Conservation (phyloP, 1,140 invertebrate species). For the Drosophila lini region DNA sequence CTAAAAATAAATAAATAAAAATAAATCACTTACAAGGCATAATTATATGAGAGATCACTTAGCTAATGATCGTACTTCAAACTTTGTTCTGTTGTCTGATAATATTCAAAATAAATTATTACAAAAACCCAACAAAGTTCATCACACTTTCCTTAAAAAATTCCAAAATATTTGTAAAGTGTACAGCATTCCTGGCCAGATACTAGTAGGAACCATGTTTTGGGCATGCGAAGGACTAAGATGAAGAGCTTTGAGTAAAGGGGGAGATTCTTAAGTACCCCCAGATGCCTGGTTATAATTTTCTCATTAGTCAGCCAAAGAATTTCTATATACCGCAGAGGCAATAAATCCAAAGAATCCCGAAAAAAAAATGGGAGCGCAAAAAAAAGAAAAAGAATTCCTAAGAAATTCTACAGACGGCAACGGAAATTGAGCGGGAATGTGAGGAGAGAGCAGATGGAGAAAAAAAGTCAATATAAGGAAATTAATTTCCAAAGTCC, state of each 20-base stretch:
- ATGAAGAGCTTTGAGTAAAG: conserved; percentile 29
- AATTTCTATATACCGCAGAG: conserved; percentile 55
- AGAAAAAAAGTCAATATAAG: conserved; percentile 78
- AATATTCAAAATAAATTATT: not conserved
- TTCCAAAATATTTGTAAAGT: not conserved
- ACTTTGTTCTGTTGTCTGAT: not conserved
- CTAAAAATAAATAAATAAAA: not conserved
- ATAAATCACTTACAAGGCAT: accelerated
- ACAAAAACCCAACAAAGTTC: not conserved
- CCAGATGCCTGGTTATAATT: conserved; percentile 59
- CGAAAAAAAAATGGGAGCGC: conserved; percentile 10
- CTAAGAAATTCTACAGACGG: conserved; percentile 48
- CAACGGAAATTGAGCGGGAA: conserved; percentile 35
- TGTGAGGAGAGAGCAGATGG: conserved; percentile 9
- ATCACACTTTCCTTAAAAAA: not conserved
- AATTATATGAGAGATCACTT: not conserved
- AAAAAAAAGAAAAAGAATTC: conserved; percentile 27
- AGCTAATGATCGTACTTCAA: not conserved
- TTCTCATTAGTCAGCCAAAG: conserved; percentile 61
- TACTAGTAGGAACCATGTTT: conserved; percentile 19
- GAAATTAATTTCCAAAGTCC: conserved; percentile 72
- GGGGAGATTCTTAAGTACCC: conserved; percentile 41
- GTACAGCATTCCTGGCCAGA: conserved; percentile 10
- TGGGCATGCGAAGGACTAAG: conserved; percentile 9
- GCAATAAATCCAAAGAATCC: conserved; percentile 64